Evolutionary conservation across 2,113 vertebrate genomes (phyloP).

Genomic region (Chloropsis hardwickii): DNA sequence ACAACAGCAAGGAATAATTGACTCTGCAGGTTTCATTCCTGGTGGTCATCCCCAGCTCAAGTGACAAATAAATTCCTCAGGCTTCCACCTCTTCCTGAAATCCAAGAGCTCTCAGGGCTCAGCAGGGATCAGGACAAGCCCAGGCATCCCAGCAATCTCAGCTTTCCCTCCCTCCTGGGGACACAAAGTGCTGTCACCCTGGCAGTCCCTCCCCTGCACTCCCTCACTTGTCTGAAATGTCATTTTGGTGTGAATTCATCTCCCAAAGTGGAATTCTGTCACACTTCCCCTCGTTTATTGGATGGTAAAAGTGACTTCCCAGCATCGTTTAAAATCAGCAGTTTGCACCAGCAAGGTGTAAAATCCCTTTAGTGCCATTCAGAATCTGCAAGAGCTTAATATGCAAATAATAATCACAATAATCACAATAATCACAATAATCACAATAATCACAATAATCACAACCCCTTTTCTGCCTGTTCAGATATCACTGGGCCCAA

Average conservation of each 20-base stretch:
- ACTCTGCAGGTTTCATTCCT: slow-evolving; percentile 37
- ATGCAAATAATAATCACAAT: not conserved
- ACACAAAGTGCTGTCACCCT: not conserved
- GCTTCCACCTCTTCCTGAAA: slow-evolving; percentile 55
- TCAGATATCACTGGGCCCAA: not conserved
- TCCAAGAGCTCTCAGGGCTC: slow-evolving; percentile 37
- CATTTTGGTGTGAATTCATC: not conserved
- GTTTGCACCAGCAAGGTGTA: not conserved
- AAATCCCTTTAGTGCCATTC: not conserved
- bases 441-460: not conserved
- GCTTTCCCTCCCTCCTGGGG: not conserved
- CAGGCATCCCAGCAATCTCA: slow-evolving; percentile 15
- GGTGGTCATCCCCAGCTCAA: slow-evolving; percentile 48
- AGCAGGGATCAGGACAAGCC: slow-evolving; percentile 42
- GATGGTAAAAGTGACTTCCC: not conserved
- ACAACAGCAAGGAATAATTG: not conserved
- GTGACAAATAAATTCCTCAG: slow-evolving; percentile 61
- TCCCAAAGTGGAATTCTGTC: not conserved
- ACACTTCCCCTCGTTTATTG: not conserved
- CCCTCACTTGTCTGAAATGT: rapidly evolving
- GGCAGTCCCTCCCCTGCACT: not conserved
- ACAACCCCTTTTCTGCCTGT: not conserved
- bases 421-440: not conserved
- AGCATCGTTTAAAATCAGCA: not conserved
- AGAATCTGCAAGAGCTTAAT: not conserved